Evolutionary conservation across 2,797 vertebrate species (phyloP), one percentile per base, ranked within the genome.

Genomic region (Eptatretus atami): DNA sequence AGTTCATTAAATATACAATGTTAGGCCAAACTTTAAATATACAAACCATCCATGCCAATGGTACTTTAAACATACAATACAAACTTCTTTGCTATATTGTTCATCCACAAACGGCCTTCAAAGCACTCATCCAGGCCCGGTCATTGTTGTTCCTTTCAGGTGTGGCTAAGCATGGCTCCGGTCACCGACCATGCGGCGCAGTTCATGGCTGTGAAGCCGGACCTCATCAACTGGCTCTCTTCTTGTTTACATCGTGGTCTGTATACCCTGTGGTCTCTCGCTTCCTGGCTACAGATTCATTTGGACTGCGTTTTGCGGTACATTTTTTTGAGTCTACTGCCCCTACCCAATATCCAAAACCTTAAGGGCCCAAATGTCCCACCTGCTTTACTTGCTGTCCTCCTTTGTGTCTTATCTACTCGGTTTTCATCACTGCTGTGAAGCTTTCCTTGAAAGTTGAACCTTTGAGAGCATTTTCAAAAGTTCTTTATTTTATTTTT

Each of bases 151-250:
- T 52, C 6, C 8, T 64, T 70, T 54, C 75, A 88, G 85, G 11
- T 77, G 64, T 88, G 86, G 84, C 74, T 98, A 72, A 82, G 78
- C 0, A 88, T 92, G 68, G 85, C 86, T 63, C 86, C 84, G 8
- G 79, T 88, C 64, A 84, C 88, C 0, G 77, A 82, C 66, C 72
- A 74, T 69, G 70, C 78, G 1, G 80, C 83, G 54, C 63, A 67
- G 66, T 76, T 69, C 69, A 76, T 90, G 69, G 10, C 64, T 0
- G 75, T 78, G 65, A 72, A 74, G 31, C 68, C 81, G 70, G 73
- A 75, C 13, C 69, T 72, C 1, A 70, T 90, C 69, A 84, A 87
- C 77, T 88, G 82, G 82, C 70, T 95, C 52, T 83, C 85, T 0
- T 0, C 54, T 85, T 60, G 73, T 92, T 68, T 96, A 75, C 72